Evolutionary conservation across 2,888 invertebrate species (phyloP), one percentile per base, ranked within the genome.

Genomic region (Pharmacophagus antenor): DNA sequence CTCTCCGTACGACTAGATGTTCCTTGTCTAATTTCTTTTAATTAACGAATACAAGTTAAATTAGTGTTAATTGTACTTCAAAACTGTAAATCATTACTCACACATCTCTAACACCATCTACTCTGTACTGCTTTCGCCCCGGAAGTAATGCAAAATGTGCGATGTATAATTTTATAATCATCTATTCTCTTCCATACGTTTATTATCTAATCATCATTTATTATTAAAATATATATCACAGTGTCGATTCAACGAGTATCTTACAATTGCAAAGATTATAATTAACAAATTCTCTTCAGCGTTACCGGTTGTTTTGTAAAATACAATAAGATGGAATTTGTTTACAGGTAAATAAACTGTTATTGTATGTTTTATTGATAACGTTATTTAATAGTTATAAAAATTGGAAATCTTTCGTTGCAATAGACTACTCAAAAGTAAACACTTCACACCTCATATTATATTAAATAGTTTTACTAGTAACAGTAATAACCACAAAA

Each of bases 181-280:
- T 49, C 17, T 41, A 56, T 49, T 41, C 48, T 18, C 8, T 12
- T 41, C 5, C 23, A 41, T 23, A n/a, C 10, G 21, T 50, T 18
- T 23, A 23, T 62, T 59, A 55, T 55, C 15, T 46, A 56, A 63
- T 54, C 47, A n/a, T 31, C 31, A 12, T 47, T 49, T 54, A 46
- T 49, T 47, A 18, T 56, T 37, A 60, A 60, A 58, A 57, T 55
- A 53, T 47, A 21, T 49, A 55, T 31, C 8, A 31, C 10, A 31
- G 31, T 27, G 10, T 27, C 27, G 10, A 27, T 27, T 27, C 8
- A 27, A 27, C 27, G 27, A 27, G 27, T 31, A 31, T 31, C 31
- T 31, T 31, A 31, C 12, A 10, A 31, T 10, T 15, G 31, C 31
- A 31, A 12, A 31, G 15, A 10, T 27, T 27, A n/a, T n/a, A n/a